Conservation (phyloP, 1,140 invertebrate species). For the Trissolcus basalis region DNA sequence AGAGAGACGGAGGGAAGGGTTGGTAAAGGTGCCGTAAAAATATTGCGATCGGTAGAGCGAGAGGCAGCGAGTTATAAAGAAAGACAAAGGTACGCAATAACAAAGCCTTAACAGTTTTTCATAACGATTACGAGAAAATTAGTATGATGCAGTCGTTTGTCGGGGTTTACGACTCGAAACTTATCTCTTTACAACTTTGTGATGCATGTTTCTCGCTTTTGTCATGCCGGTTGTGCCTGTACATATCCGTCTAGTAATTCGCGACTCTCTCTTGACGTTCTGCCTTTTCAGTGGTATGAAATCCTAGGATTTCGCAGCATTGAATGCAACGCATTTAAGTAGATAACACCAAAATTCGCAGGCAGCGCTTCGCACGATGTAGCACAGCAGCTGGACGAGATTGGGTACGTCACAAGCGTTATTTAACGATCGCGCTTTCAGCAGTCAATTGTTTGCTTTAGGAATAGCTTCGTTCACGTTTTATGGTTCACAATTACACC, state of each 20-base stretch:
- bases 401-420: slow-evolving; percentile 43
- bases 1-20: too few species aligned
- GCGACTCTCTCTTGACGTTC: slow-evolving; percentile 41
- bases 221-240: slow-evolving; percentile 31
- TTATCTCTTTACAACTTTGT: slow-evolving; percentile 52
- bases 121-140: slow-evolving; percentile 37
- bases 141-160: slow-evolving; percentile 43
- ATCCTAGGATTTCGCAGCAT: slow-evolving; percentile 46
- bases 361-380: slow-evolving; percentile 21
- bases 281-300: slow-evolving; percentile 42
- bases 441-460: slow-evolving; percentile 41
- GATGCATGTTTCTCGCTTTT: slow-evolving; percentile 53
- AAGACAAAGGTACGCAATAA: slow-evolving; percentile 11
- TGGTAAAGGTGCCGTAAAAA: too few species aligned
- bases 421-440: slow-evolving; percentile 47
- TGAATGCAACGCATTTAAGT: slow-evolving; percentile 52
- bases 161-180: slow-evolving; percentile 51
- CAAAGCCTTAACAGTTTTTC: slow-evolving; percentile 45
- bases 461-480: slow-evolving; percentile 11
- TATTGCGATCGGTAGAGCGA: background rate
- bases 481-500: slow-evolving; percentile 31
- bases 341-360: slow-evolving; percentile 46
- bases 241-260: slow-evolving; percentile 48
- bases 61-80: slow-evolving; percentile 16
- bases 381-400: slow-evolving; percentile 26